A percentile compares a stretch with the other conserved stretches of the same genome.
phyloP scores from a whole-genome alignment of 2,113 vertebrate genomes.

The Tragelaphus imberbis region DNA sequence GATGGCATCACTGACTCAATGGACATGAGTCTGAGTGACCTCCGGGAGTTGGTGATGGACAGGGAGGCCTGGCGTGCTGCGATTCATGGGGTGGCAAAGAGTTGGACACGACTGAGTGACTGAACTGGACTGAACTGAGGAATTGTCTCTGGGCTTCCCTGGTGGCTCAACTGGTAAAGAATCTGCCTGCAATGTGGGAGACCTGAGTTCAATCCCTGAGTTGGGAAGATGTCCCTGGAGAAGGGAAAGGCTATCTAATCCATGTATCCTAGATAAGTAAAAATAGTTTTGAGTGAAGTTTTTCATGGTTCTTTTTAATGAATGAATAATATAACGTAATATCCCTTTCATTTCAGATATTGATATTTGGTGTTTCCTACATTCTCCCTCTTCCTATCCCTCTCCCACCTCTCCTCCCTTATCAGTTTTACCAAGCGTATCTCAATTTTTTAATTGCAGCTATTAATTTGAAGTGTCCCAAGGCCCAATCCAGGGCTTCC shows the following conservation, averaged over 20 bases:
- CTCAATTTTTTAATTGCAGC: not conserved
- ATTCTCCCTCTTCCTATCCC: not conserved
- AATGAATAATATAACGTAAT: not conserved
- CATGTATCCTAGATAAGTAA: not conserved
- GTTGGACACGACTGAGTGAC: too few species aligned
- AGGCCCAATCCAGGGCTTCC: not conserved
- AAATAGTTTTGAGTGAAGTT: not conserved
- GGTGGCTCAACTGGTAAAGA: not conserved
- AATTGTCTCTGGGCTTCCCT: not conserved
- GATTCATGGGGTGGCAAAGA: too few species aligned
- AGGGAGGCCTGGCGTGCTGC: too few species aligned
- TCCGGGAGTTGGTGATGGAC: too few species aligned
- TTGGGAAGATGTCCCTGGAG: not conserved
- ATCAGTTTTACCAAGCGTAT: not conserved
- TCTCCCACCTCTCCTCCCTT: not conserved
- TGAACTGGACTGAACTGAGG: too few species aligned
- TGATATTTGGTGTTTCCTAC: not conserved
- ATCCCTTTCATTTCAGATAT: not conserved
- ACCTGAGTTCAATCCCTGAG: not conserved
- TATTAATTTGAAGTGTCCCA: not conserved
- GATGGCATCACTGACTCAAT: too few species aligned
- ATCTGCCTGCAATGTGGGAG: not conserved
- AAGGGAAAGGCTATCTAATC: not conserved
- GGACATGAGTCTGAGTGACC: too few species aligned
- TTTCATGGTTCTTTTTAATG: not conserved